phyloP scores from a whole-genome alignment of 2,797 vertebrate genomes.

The Sternotherus odoratus region DNA sequence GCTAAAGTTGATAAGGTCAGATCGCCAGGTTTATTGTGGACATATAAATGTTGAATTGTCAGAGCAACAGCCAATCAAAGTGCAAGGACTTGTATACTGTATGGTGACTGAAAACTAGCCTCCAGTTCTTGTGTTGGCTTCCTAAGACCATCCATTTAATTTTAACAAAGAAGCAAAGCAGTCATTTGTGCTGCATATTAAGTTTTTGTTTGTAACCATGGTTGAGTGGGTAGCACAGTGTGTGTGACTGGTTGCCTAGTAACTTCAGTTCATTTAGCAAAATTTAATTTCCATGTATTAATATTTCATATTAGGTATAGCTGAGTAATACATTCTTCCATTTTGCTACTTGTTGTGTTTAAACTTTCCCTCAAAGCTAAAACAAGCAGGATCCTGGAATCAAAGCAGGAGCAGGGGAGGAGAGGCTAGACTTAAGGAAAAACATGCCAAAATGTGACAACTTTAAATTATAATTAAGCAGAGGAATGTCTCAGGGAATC shows the following conservation, averaged over 20 bases:
- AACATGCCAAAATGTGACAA: slow-evolving; percentile 30
- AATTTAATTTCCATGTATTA: slow-evolving; percentile 54
- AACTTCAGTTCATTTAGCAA: slow-evolving; percentile 53
- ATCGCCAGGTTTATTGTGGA: not conserved
- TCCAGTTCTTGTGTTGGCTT: not conserved
- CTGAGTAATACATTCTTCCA: not conserved
- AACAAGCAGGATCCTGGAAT: slow-evolving; percentile 1
- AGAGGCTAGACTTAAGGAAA: not conserved
- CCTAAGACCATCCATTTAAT: accelerated
- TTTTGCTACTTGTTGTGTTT: not conserved
- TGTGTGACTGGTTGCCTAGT: not conserved
- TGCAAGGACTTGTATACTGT: accelerated
- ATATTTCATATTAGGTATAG: not conserved
- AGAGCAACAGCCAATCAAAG: not conserved
- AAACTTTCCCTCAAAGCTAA: not conserved
- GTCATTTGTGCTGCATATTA: not conserved
- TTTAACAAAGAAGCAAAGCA: not conserved
- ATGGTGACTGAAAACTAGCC: accelerated
- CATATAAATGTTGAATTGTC: not conserved
- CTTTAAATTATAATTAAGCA: slow-evolving; percentile 59
- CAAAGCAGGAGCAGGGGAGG: not conserved
- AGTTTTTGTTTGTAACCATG: not conserved
- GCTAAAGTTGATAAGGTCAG: not conserved
- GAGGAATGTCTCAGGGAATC: slow-evolving; percentile 67
- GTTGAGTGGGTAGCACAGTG: not conserved